Percentiles rank a stretch among this genome's conserved stretches.
phyloP scores from a whole-genome alignment of 2,888 invertebrate species.

The Pseudococcus viburni region DNA sequence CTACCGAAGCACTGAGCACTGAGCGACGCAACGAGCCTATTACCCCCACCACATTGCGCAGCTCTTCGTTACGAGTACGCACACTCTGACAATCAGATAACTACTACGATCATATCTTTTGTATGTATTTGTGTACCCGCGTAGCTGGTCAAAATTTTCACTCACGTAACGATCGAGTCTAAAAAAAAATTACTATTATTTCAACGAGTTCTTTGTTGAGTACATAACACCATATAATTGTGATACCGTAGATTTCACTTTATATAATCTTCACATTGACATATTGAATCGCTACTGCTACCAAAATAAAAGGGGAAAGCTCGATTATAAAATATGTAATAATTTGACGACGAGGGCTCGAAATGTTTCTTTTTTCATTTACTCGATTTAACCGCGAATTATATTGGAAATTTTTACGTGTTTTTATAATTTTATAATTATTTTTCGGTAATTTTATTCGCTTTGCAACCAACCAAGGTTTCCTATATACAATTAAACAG shows the following conservation, averaged over 20 bases:
- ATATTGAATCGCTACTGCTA: not conserved
- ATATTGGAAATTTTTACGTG: conserved; percentile 43
- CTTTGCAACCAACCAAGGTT: conserved; percentile 48
- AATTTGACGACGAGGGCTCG: not conserved
- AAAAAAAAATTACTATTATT: not conserved
- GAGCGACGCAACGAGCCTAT: not conserved
- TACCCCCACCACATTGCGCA: conserved; percentile 29
- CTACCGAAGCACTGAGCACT: not conserved
- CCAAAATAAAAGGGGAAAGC: not conserved
- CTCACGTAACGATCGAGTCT: not conserved
- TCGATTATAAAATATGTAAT: conserved; percentile 20
- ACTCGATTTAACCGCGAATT: conserved; percentile 30
- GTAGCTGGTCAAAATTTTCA: not conserved
- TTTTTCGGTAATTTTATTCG: conserved; percentile 42
- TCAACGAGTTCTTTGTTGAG: conserved; percentile 37
- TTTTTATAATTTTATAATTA: conserved; percentile 54
- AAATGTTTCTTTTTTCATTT: conserved; percentile 34
- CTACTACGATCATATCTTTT: conserved; percentile 46
- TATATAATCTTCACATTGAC: not conserved
- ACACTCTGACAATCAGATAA: conserved; percentile 26
- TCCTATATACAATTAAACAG: conserved; percentile 54
- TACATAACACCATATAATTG: conserved; percentile 51
- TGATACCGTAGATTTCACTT: conserved; percentile 34
- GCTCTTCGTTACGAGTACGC: not conserved
- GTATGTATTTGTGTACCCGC: conserved; percentile 19